Conservation (phyloP, 2,113 vertebrate genomes). For the Lepus americanus region DNA sequence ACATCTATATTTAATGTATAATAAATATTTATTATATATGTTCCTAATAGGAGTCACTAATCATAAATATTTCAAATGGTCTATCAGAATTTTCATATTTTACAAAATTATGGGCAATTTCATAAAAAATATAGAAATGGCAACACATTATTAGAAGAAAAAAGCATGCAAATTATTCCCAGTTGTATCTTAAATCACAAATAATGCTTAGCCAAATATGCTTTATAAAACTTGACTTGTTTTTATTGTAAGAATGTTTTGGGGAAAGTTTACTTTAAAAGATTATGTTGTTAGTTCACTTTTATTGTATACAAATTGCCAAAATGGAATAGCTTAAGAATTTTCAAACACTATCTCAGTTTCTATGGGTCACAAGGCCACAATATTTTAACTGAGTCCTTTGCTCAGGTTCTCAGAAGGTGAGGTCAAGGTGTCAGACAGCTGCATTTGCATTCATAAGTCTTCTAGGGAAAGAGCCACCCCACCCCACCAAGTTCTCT, state of each 20-base stretch:
- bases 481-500: not conserved
- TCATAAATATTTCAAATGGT: slow-evolving; percentile 45
- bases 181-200: slow-evolving; percentile 46
- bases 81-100: slow-evolving; percentile 31
- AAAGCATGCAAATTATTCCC: slow-evolving; percentile 28
- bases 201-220: not conserved
- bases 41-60: not conserved
- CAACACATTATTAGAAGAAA: not conserved
- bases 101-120: slow-evolving; percentile 42
- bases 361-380: not conserved
- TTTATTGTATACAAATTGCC: not conserved
- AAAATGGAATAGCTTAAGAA: not conserved
- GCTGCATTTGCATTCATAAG: not conserved
- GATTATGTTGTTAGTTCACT: not conserved
- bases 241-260: slow-evolving; percentile 10
- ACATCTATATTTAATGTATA: too few species aligned
- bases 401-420: not conserved
- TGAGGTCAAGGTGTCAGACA: not conserved
- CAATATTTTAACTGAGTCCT: not conserved
- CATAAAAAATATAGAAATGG: not conserved
- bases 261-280: not conserved
- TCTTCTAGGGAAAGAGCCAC: not conserved
- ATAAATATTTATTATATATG: not conserved
- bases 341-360: not conserved
- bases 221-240: not conserved